Percentiles rank a stretch among this genome's conserved stretches.
Conservation (phyloP, 2,888 invertebrate genomes). For the Boloria selene region DNA sequence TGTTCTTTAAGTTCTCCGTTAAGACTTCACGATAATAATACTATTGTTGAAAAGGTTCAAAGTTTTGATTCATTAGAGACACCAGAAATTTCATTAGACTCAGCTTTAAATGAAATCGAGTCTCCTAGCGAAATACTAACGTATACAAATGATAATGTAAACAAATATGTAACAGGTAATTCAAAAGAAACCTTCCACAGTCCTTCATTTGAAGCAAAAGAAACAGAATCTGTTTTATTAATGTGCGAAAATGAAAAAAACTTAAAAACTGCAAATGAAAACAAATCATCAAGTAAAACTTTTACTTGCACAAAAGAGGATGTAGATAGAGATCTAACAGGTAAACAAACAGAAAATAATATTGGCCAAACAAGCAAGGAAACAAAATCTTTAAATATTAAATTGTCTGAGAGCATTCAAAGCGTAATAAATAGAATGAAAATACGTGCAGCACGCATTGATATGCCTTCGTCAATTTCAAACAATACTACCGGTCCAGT, state of each 20-base stretch:
- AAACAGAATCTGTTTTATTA: conserved; percentile 10
- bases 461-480: neutral
- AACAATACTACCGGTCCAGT: neutral
- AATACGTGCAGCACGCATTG: conserved; percentile 17
- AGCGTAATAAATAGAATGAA: conserved; percentile 34
- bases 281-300: neutral
- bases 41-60: conserved; percentile 1
- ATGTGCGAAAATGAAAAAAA: neutral
- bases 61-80: conserved; percentile 22
- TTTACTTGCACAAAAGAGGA: conserved; percentile 26
- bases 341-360: conserved; percentile 14
- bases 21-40: conserved; percentile 34
- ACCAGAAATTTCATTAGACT: conserved; percentile 21
- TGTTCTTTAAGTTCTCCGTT: conserved; percentile 16
- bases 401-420: conserved; percentile 31
- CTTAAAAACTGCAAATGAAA: neutral
- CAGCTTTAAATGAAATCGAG: neutral
- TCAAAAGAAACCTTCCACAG: conserved; percentile 11
- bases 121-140: neutral
- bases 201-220: conserved; percentile 19
- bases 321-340: conserved; percentile 1
- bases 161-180: conserved; percentile 3
- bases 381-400: conserved; percentile 13
- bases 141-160: conserved; percentile 23
- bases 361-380: conserved; percentile 24